A percentile compares a stretch with the other conserved stretches of the same genome.
Evolutionary conservation across 1,140 invertebrate species (phyloP).

Genomic region (Heliconius hewitsoni): DNA sequence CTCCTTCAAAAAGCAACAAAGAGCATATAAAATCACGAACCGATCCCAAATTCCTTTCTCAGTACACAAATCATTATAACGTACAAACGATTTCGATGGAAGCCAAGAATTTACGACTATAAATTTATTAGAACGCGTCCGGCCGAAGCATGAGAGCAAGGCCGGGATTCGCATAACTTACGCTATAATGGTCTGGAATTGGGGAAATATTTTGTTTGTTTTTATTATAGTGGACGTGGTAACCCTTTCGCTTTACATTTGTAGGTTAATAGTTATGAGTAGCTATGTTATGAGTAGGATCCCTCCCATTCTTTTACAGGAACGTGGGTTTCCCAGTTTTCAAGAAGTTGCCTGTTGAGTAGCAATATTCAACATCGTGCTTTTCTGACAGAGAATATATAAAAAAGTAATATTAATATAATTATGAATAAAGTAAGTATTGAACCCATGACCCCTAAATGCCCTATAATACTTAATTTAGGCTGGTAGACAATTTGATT

Average conservation of each 20-base stretch:
- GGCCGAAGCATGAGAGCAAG: conserved; percentile 33
- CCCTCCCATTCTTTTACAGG: background rate
- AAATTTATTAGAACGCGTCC: conserved; percentile 41
- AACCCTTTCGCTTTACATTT: background rate
- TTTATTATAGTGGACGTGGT: background rate
- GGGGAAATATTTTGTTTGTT: conserved; percentile 11
- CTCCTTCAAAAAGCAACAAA: background rate
- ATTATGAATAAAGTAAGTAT: too few relatives aligned
- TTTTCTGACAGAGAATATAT: too few relatives aligned
- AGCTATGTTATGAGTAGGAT: background rate
- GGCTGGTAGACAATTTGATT: too few relatives aligned
- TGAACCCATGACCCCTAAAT: too few relatives aligned
- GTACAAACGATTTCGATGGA: conserved; percentile 36
- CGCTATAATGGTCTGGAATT: conserved; percentile 32
- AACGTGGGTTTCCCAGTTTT: too few relatives aligned
- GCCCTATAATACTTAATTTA: too few relatives aligned
- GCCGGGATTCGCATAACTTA: conserved; percentile 39
- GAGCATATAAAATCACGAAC: conserved; percentile 2
- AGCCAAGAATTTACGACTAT: conserved; percentile 38
- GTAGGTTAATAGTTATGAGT: background rate
- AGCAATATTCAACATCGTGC: too few relatives aligned
- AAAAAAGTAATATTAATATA: too few relatives aligned
- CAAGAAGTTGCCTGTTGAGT: too few relatives aligned
- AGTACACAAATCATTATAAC: conserved; percentile 33
- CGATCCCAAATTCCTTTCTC: conserved; percentile 14